Base-by-base conservation (phyloP, 1,140 invertebrate species). In the Ostrea denselamellosa region DNA sequence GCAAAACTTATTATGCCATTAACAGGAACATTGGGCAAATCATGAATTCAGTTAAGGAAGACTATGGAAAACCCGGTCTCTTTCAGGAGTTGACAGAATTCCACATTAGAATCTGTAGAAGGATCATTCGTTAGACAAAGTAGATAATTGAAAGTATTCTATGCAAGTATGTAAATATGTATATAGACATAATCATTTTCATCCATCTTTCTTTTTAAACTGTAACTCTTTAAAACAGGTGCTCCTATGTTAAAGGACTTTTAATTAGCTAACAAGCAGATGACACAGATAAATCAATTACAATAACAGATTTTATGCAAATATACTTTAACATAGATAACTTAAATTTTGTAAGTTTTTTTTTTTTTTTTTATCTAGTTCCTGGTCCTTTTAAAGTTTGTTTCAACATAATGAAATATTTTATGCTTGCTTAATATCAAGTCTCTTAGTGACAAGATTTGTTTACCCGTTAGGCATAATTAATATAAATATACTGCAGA, bases 141-240 rank as follows among this genome's bases (percentile, higher is more conserved):
- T 62, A 62, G 56, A n/a, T 14, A 19, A 28, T 9, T 28, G 14
- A 77, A 77, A 25, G 25, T 77, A 77, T 77, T 77, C 68, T 77
- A 77, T 77, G 68, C 68, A 77, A 77, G 68, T 77, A 77, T 77
- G 68, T 77, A 77, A 77, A 77, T 77, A 77, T 77, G 68, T 77
- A 77, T 9, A 77, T 77, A 77, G 68, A 28, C 28, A 25, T 77
- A 77, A 77, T 14, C 68, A 77, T 22, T 77, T 12, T 77, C 68
- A 77, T 77, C 28, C 68, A 77, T 77, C 22, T 17, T 77, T 28
- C 28, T 77, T 77, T 77, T 77, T 77, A 77, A 28, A 34, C 68
- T 34, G 9, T 28, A 5, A 77, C 68, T 34, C 25, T 77, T 28
- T 25, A 25, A 77, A 77, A 25, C 25, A 77, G 25, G 68, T 77